Conservation (phyloP, 2,797 vertebrate genomes). For the Smutsia gigantea region DNA sequence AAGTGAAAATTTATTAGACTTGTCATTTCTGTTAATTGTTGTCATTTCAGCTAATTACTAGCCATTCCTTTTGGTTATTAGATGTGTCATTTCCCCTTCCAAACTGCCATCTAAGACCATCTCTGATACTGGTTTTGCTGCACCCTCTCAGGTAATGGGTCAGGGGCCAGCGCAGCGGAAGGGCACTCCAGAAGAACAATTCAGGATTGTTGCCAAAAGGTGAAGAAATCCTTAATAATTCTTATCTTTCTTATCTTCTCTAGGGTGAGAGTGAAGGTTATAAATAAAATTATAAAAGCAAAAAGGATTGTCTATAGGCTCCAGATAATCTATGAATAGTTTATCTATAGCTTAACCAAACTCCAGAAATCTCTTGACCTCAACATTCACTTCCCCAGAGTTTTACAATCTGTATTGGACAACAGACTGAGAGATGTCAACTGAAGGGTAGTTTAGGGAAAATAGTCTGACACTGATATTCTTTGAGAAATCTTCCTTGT, state of each 20-base stretch:
- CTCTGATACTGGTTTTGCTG: neutral
- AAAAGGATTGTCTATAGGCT: neutral
- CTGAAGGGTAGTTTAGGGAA: neutral
- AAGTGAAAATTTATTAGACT: conserved; percentile 80
- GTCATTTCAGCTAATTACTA: conserved; percentile 79
- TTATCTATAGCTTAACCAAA: conserved; percentile 51
- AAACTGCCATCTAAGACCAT: conserved; percentile 42
- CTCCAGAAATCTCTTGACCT: conserved; percentile 39
- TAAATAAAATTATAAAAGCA: neutral
- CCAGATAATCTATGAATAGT: conserved; percentile 53
- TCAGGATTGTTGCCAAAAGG: neutral
- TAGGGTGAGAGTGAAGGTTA: neutral
- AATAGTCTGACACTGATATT: neutral
- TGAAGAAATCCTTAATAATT: conserved; percentile 13
- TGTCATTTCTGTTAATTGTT: conserved; percentile 81
- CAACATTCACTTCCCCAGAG: neutral
- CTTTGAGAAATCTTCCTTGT: neutral
- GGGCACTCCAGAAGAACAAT: neutral
- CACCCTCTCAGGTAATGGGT: neutral
- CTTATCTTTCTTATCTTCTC: neutral
- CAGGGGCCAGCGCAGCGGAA: neutral
- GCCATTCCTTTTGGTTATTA: conserved; percentile 72
- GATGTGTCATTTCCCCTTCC: conserved; percentile 56
- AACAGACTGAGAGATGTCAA: neutral
- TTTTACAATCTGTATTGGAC: neutral